Conservation (phyloP, 2,113 vertebrate genomes). For the Trachemys scripta region DNA sequence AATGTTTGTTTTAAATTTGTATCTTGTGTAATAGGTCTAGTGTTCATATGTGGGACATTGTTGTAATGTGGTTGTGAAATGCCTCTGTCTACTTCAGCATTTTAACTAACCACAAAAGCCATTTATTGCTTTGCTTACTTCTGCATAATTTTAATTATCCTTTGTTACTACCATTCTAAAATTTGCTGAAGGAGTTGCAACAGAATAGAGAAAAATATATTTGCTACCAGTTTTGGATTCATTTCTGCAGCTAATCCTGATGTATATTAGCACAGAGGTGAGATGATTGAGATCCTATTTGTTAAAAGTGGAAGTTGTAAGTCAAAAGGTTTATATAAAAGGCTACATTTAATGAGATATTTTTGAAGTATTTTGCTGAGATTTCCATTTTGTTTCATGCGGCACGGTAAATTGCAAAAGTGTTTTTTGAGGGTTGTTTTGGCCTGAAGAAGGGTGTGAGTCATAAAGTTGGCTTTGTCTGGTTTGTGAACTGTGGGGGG, state of each 20-base stretch:
- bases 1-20: not conserved
- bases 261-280: fast-evolving
- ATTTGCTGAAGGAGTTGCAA: not conserved
- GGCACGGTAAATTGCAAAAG: slow-evolving; percentile 28
- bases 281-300: not conserved
- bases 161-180: not conserved
- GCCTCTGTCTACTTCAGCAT: not conserved
- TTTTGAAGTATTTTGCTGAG: not conserved
- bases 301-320: not conserved
- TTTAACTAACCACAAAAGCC: not conserved
- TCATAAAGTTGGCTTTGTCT: slow-evolving; percentile 71
- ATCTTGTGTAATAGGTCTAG: not conserved
- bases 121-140: not conserved
- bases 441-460: slow-evolving; percentile 54
- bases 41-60: not conserved
- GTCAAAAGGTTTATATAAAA: slow-evolving; percentile 1
- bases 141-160: not conserved
- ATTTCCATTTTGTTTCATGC: slow-evolving; percentile 12
- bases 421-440: slow-evolving; percentile 48
- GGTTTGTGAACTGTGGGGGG: slow-evolving; percentile 49
- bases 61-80: slow-evolving; percentile 10
- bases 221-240: not conserved
- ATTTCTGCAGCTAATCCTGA: not conserved
- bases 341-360: not conserved
- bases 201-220: not conserved